phyloP scores from a whole-genome alignment of 2,888 invertebrate species.

The Andricus quercusramuli region DNA sequence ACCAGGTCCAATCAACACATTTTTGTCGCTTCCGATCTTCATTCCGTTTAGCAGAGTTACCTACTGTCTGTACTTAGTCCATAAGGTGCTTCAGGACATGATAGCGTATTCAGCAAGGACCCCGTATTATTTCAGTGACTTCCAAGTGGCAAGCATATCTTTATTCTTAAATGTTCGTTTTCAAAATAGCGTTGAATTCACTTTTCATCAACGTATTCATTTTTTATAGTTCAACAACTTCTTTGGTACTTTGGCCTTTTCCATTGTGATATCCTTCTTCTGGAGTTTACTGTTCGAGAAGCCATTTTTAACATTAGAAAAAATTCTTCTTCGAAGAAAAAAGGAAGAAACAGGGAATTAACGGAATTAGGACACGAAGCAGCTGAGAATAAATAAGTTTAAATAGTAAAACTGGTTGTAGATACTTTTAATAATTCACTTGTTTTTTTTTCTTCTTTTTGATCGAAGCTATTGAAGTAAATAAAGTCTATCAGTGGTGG shows the following conservation, averaged over 20 bases:
- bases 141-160: conserved; percentile 62
- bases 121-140: conserved; percentile 70
- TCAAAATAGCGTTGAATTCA: not conserved
- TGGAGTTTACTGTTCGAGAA: not conserved
- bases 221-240: not conserved
- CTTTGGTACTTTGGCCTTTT: not conserved
- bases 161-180: not conserved
- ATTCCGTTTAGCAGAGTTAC: conserved; percentile 74
- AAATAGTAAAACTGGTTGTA: not conserved
- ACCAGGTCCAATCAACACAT: conserved; percentile 46
- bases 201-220: not conserved
- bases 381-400: not conserved
- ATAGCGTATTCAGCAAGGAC: conserved; percentile 65
- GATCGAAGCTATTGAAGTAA: not conserved
- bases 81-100: conserved; percentile 65
- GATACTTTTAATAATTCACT: not conserved
- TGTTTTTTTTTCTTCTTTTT: not conserved
- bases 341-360: not conserved
- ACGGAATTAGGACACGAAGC: not conserved
- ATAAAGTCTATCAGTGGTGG: not conserved
- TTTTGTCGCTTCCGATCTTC: conserved; percentile 80
- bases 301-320: not conserved
- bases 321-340: not conserved
- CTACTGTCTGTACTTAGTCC: conserved; percentile 59
- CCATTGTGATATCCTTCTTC: not conserved